Evolutionary conservation across 2,113 vertebrate species (phyloP).

Genomic region (Girardinichthys multiradiatus): DNA sequence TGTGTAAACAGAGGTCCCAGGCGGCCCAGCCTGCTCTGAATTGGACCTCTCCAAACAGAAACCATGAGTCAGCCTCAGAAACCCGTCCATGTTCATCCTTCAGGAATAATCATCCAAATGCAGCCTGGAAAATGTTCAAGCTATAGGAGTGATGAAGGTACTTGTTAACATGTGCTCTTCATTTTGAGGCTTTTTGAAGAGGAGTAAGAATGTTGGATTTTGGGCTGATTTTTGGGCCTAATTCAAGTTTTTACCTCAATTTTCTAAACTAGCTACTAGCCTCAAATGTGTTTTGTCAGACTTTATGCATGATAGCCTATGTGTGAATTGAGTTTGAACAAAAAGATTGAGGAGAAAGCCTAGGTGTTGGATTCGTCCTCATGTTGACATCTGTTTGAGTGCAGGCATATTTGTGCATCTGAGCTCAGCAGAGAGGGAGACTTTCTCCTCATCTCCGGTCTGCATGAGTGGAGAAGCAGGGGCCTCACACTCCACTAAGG

Average conservation of each 20-base stretch:
- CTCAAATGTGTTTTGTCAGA: slow-evolving; percentile 3
- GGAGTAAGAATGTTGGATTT: neutral
- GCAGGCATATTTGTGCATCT: slow-evolving; percentile 50
- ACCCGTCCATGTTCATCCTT: slow-evolving; percentile 68
- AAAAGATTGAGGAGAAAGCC: slow-evolving; percentile 26
- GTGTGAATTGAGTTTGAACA: slow-evolving; percentile 22
- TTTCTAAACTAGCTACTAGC: neutral
- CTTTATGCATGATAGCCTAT: slow-evolving; percentile 13
- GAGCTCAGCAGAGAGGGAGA: slow-evolving; percentile 53
- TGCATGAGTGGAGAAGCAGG: slow-evolving; percentile 68
- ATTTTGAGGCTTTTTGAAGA: neutral
- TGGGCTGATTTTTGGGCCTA: neutral
- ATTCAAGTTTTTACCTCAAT: neutral
- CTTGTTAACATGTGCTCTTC: slow-evolving; percentile 13
- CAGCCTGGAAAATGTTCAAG: slow-evolving; percentile 63
- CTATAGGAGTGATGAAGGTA: slow-evolving; percentile 39
- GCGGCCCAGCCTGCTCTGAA: slow-evolving; percentile 55
- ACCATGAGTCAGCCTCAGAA: slow-evolving; percentile 78
- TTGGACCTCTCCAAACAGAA: slow-evolving; percentile 77
- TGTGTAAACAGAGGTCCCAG: slow-evolving; percentile 76
- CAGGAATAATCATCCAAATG: slow-evolving; percentile 66
- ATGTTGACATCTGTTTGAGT: slow-evolving; percentile 50
- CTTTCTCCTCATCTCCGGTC: slow-evolving; percentile 73
- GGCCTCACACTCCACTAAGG: slow-evolving; percentile 74
- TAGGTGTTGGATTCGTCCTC: slow-evolving; percentile 30